Evolutionary conservation across 2,113 vertebrate species (phyloP).

Genomic region (Pagrus major): DNA sequence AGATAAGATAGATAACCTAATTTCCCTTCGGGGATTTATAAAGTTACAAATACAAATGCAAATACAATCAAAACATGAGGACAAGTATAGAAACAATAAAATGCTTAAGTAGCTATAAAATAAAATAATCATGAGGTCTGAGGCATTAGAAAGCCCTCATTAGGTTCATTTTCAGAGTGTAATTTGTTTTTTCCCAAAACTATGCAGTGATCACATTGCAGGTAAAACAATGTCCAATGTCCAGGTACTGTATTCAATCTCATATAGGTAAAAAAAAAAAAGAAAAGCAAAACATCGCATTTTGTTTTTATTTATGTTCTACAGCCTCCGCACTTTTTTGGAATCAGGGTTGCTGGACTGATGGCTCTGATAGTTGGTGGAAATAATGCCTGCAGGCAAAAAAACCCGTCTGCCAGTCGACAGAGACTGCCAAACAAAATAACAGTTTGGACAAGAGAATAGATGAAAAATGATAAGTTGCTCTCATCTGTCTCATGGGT

Average conservation of each 20-base stretch:
- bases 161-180: not conserved
- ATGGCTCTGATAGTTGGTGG: not conserved
- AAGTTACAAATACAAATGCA: too few relatives aligned
- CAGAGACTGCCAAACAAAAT: conserved; percentile 33
- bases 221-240: not conserved
- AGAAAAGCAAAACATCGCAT: too few relatives aligned
- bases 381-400: conserved; percentile 11
- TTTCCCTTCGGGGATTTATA: too few relatives aligned
- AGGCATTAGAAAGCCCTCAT: not conserved
- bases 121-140: not conserved
- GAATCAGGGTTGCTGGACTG: too few relatives aligned
- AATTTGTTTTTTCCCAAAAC: not conserved
- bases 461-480: conserved; percentile 25
- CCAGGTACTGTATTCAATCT: too few relatives aligned
- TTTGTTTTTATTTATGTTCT: too few relatives aligned
- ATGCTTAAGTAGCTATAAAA: too few relatives aligned
- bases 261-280: too few relatives aligned
- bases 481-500: not conserved
- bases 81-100: too few relatives aligned
- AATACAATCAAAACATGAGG: too few relatives aligned
- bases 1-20: too few relatives aligned
- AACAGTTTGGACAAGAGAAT: conserved; percentile 3
- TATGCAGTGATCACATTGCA: not conserved
- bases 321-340: too few relatives aligned
- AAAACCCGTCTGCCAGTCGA: not conserved